These are phyloP conservation scores for Solenopsis invicta DNA, from an alignment of 1,140 invertebrate species.

Conservation along the genomic window DNA sequence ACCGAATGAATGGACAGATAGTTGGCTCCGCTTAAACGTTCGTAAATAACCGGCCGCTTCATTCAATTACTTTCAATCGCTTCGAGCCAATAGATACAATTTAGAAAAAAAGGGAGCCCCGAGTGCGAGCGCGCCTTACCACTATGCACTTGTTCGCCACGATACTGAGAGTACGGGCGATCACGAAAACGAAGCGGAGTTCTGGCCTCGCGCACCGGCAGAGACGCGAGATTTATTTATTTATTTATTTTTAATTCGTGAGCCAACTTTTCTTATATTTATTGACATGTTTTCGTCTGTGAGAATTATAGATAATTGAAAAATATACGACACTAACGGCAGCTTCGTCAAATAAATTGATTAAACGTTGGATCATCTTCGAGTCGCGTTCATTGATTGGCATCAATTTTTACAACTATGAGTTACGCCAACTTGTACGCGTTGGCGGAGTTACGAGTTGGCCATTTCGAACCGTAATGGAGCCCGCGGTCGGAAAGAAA, in stretches of 20 bases:
- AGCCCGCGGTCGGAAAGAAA: conserved; percentile 62
- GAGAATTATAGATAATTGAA: background rate
- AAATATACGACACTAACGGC: background rate
- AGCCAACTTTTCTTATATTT: background rate
- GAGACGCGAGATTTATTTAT: background rate
- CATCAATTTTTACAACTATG: conserved; percentile 20
- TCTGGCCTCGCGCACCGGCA: background rate
- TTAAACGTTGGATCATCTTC: background rate
- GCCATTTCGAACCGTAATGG: conserved; percentile 61
- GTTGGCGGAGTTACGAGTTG: conserved; percentile 1
- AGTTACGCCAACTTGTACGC: background rate
- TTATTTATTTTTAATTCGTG: background rate
- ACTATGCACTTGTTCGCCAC: conserved; percentile 54
- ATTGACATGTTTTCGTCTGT: background rate
- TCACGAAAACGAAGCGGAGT: background rate
- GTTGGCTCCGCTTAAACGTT: conserved; percentile 87
- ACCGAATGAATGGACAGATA: conserved; percentile 88
- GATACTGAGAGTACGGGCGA: background rate
- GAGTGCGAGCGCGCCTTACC: conserved; percentile 46
- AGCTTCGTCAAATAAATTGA: background rate
- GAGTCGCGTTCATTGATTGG: background rate
- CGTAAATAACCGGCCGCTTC: conserved; percentile 87
- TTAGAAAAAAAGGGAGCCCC: conserved; percentile 83
- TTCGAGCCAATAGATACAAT: conserved; percentile 87
- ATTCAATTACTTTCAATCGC: conserved; percentile 88